Base-by-base conservation (phyloP, 2,888 invertebrate species). In the Aspidapion aeneum region DNA sequence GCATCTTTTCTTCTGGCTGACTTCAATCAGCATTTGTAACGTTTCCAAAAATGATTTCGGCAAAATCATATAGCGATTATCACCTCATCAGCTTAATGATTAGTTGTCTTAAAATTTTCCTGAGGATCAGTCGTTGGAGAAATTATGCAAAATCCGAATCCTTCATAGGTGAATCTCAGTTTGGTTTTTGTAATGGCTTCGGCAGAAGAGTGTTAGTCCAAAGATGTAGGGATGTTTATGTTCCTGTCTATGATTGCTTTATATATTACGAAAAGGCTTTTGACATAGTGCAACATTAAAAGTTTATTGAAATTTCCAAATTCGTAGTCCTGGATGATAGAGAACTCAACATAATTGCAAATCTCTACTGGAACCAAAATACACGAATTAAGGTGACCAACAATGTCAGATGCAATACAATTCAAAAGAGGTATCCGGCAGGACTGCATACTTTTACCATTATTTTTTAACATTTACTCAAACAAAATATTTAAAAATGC, bases 101-200 rank as follows among this genome's bases (percentile, higher is more conserved):
- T n/a, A n/a, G n/a, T n/a, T n/a, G n/a, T n/a, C n/a, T n/a, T n/a
- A n/a, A n/a, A n/a, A n/a, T 48, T 48, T 48, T 48, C 49, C 49
- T 48, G 16, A 48, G 16, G 16, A 16, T 16, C 49, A 48, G 9
- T 12, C 16, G 49, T n/a, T n/a, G n/a, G n/a, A 57, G 3, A 57
- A 21, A 22, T 16, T 35, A 58, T 49, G 48, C 49, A 58, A 65
- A 65, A 59, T 65, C 63, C 19, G 63, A 67, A 18, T 54, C 52
- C 35, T 19, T 63, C 16, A 63, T 60, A 21, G 18, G 56, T n/a
- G 49, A 64, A 48, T 48, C 57, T 18, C 67, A 66, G 60, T 66
- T 66, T 49, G 65, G 60, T 66, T 65, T 58, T 58, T 17, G 61
- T 19, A 57, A 61, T 35, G 65, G 20, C 9, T 22, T 67, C n/a